A percentile compares a stretch with the other conserved stretches of the same genome.
phyloP scores from a whole-genome alignment of 2,888 invertebrate genomes.

The Pachliopta kotzebuea region DNA sequence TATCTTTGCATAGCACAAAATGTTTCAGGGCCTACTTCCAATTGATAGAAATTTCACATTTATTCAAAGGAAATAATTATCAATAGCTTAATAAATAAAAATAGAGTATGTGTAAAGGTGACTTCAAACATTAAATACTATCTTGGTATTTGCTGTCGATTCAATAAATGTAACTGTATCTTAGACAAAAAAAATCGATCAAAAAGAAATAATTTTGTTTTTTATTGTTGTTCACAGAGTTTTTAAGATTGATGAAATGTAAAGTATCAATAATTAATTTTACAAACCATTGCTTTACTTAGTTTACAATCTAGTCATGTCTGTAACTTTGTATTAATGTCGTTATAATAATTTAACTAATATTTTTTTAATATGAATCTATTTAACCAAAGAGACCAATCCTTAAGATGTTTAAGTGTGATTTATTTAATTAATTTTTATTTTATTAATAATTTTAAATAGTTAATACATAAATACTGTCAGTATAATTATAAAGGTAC shows the following conservation, averaged over 20 bases:
- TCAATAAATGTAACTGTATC: too few species aligned
- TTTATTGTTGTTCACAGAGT: too few species aligned
- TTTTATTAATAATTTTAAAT: constrained; percentile 31
- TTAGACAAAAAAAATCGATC: too few species aligned
- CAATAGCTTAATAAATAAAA: too few species aligned
- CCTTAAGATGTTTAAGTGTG: constrained; percentile 14
- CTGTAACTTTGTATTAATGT: constrained; percentile 6
- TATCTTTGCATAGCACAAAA: too few species aligned
- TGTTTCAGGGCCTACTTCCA: too few species aligned
- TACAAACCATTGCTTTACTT: neutral
- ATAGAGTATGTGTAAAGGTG: too few species aligned
- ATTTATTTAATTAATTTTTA: constrained; percentile 22
- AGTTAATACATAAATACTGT: constrained; percentile 25
- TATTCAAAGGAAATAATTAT: too few species aligned
- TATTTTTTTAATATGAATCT: neutral
- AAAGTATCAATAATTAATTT: neutral
- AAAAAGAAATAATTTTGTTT: too few species aligned
- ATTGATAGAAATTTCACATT: too few species aligned
- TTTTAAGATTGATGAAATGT: neutral
- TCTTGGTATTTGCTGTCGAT: too few species aligned
- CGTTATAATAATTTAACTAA: neutral
- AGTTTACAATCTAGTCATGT: constrained; percentile 28
- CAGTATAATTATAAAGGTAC: constrained; percentile 16
- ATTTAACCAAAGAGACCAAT: constrained; percentile 18
- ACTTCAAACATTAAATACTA: too few species aligned